These are phyloP conservation scores for Sciurus niger DNA, from an alignment of 2,113 vertebrate genomes.

Conservation along the genomic window DNA sequence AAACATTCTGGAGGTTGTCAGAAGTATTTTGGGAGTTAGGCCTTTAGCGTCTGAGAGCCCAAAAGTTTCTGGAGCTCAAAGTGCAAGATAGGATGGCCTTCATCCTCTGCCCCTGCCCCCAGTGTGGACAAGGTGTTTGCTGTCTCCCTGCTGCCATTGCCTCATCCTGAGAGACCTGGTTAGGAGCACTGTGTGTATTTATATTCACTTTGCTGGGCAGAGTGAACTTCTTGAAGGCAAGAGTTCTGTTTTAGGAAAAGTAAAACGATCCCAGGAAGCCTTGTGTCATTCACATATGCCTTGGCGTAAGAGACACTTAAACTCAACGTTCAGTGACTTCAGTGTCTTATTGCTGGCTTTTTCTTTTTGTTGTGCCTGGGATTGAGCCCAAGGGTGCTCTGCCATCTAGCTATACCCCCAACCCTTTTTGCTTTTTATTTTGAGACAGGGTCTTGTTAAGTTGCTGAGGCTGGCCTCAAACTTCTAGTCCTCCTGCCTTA, in stretches of 20 bases:
- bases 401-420: background rate
- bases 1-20: background rate
- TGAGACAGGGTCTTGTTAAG: background rate
- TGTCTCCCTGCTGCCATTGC: background rate
- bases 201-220: background rate
- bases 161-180: background rate
- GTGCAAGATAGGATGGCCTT: background rate
- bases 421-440: no score
- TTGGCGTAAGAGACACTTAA: background rate
- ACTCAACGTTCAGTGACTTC: background rate
- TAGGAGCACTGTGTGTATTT: background rate
- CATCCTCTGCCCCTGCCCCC: fast-evolving
- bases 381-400: background rate
- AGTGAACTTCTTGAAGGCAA: background rate
- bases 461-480: background rate
- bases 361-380: background rate
- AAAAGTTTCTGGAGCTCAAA: background rate
- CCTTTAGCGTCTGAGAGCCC: background rate
- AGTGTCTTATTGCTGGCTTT: background rate
- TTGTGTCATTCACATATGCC: background rate
- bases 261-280: background rate
- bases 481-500: background rate
- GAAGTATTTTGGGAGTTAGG: background rate
- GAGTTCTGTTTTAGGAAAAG: background rate
- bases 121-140: background rate